Conservation (phyloP, 2,888 invertebrate species). For the Drosophila formosana region DNA sequence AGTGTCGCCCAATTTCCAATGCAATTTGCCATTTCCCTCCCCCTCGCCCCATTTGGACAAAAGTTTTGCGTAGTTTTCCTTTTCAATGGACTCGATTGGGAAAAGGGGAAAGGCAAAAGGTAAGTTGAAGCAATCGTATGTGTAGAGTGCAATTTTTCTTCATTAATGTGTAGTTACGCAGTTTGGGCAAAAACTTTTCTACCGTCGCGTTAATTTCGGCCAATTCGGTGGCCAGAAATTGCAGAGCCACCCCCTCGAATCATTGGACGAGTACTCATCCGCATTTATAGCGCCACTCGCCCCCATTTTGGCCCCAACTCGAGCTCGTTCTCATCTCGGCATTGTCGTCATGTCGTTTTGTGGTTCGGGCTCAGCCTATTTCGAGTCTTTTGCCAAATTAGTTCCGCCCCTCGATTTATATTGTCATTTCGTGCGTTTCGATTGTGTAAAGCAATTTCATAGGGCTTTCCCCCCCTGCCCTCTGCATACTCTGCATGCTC, state of each 20-base stretch:
- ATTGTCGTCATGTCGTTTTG: constrained; percentile 68
- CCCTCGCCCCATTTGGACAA: constrained; percentile 2
- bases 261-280: constrained; percentile 14
- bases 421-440: constrained; percentile 83
- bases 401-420: constrained; percentile 85
- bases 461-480: constrained; percentile 4
- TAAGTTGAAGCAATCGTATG: constrained; percentile 4
- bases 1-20: constrained; percentile 75
- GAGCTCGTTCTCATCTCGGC: constrained; percentile 30
- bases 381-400: constrained; percentile 83
- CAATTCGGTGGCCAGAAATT: constrained; percentile 69
- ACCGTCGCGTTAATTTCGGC: constrained; percentile 77
- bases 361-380: constrained; percentile 75
- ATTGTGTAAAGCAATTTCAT: constrained; percentile 76
- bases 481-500: not conserved
- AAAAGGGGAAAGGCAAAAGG: not conserved
- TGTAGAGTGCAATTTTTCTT: constrained; percentile 68
- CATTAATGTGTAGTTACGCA: constrained; percentile 80
- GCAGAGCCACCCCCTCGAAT: constrained; percentile 31
- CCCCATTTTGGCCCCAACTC: not conserved
- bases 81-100: not conserved
- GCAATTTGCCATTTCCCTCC: constrained; percentile 52
- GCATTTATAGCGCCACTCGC: constrained; percentile 7
- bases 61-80: constrained; percentile 47
- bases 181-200: constrained; percentile 73